Percentiles rank a stretch among this genome's conserved stretches.
Conservation (phyloP, 2,113 vertebrate genomes). For the Talpa occidentalis region DNA sequence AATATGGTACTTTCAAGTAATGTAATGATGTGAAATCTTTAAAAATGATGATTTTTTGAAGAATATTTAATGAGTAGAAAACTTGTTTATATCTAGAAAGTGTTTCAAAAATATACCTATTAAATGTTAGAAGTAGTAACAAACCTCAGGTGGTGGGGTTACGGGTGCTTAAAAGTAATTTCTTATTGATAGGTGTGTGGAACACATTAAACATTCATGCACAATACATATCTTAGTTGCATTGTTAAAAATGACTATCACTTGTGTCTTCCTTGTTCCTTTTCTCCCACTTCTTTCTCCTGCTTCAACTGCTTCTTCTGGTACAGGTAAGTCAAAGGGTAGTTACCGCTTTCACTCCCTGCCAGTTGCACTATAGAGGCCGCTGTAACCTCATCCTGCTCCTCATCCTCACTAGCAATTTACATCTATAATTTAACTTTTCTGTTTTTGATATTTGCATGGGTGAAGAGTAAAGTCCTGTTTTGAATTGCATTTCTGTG, state of each 20-base stretch:
- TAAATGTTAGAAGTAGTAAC: constrained; percentile 58
- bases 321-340: background rate
- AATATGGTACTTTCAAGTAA: constrained; percentile 48
- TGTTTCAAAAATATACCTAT: constrained; percentile 61
- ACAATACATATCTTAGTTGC: constrained; percentile 30
- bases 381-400: background rate
- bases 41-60: constrained; percentile 48
- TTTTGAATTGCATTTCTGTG: background rate
- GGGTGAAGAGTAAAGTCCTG: background rate
- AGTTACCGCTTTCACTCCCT: background rate
- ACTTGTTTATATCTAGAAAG: constrained; percentile 61
- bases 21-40: constrained; percentile 18
- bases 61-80: constrained; percentile 55
- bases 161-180: constrained; percentile 54
- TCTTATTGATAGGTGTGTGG: constrained; percentile 56
- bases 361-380: background rate
- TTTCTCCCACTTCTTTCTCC: background rate
- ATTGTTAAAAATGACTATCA: constrained; percentile 30
- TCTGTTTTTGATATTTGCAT: background rate
- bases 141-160: constrained; percentile 35
- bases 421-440: background rate
- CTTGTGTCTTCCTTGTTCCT: background rate
- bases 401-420: background rate
- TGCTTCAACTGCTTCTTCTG: background rate
- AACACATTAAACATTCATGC: constrained; percentile 44